Conservation (phyloP, 2,888 invertebrate species). For the Amphipyra berbera region DNA sequence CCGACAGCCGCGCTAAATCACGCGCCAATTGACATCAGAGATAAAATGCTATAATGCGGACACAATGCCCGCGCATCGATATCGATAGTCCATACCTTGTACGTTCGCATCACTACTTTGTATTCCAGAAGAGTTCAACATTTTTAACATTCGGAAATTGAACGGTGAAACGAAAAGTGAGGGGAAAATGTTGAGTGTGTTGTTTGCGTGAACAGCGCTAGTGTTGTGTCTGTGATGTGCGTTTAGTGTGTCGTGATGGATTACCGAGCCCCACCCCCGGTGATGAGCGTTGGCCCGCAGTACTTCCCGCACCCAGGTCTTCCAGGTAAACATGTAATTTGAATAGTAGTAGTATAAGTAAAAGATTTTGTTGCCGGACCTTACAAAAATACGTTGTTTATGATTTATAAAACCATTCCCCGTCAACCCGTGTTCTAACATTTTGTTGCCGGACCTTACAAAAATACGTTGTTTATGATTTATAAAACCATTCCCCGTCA, state of each 20-base stretch:
- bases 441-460: too few relatives aligned
- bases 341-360: neutral
- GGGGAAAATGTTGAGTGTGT: conserved; percentile 49
- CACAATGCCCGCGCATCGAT: conserved; percentile 60
- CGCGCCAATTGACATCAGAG: conserved; percentile 58
- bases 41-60: conserved; percentile 64
- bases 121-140: conserved; percentile 47
- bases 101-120: conserved; percentile 46
- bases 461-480: too few relatives aligned
- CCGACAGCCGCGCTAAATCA: conserved; percentile 74
- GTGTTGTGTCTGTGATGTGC: conserved; percentile 70
- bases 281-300: conserved; percentile 80
- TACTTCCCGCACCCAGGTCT: conserved; percentile 86
- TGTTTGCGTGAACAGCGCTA: conserved; percentile 42
- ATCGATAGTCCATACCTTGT: conserved; percentile 48
- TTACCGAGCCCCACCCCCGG: conserved; percentile 84
- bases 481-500: too few relatives aligned
- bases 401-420: too few relatives aligned
- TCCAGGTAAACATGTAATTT: conserved; percentile 75
- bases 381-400: too few relatives aligned
- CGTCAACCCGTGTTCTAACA: neutral
- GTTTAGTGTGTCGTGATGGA: conserved; percentile 78
- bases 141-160: conserved; percentile 59
- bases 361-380: too few relatives aligned
- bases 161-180: conserved; percentile 54